phyloP scores from a whole-genome alignment of 2,113 vertebrate species.

The Acinonyx jubatus region DNA sequence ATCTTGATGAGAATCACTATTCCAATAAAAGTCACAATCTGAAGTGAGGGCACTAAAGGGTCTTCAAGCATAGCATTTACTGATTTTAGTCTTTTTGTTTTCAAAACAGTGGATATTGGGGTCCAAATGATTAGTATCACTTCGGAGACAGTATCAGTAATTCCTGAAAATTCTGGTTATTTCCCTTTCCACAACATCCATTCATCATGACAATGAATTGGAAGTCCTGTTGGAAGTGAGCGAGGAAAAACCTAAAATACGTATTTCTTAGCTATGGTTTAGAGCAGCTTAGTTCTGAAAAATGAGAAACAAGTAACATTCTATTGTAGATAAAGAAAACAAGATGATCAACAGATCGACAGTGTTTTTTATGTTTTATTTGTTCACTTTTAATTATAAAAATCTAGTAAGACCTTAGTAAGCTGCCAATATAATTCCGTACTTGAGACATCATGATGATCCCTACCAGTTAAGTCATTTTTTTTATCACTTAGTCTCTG shows the following conservation, averaged over 20 bases:
- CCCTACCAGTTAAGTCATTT: neutral
- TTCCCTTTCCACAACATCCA: neutral
- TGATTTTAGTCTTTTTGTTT: neutral
- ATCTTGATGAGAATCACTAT: neutral
- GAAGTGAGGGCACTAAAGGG: neutral
- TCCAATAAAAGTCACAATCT: neutral
- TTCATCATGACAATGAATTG: neutral
- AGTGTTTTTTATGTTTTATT: neutral
- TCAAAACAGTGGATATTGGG: neutral
- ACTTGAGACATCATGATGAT: neutral
- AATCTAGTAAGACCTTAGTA: neutral
- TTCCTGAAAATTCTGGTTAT: neutral
- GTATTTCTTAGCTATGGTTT: neutral
- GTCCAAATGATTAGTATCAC: neutral
- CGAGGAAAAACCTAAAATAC: neutral
- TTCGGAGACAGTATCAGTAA: neutral
- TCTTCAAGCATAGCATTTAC: neutral
- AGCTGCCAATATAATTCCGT: neutral
- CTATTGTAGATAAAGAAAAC: neutral
- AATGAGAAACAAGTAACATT: neutral
- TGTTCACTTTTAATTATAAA: neutral
- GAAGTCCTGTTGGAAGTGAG: neutral
- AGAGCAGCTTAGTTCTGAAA: neutral
- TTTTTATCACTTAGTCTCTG: neutral
- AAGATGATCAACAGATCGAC: neutral